Conservation (phyloP, 2,797 vertebrate species). For the Darevskia nairensis region DNA sequence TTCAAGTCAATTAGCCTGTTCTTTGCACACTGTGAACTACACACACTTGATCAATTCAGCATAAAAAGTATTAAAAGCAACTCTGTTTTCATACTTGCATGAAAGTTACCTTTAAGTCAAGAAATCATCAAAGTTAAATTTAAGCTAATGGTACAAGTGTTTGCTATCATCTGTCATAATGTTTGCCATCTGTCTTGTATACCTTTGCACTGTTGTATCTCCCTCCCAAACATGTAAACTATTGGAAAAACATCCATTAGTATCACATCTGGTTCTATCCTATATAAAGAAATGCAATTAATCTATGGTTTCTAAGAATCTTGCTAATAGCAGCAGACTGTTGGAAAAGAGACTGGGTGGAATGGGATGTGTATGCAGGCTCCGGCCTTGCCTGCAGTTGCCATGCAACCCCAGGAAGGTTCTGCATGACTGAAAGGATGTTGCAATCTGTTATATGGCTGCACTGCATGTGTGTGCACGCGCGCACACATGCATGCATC, state of each 20-base stretch:
- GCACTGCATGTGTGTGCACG: neutral
- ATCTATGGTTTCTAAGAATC: slow-evolving; percentile 49
- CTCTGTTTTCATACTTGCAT: slow-evolving; percentile 32
- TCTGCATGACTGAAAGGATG: neutral
- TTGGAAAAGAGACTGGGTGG: slow-evolving; percentile 25
- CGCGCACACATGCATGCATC: too few relatives aligned
- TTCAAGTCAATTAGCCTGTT: slow-evolving; percentile 13
- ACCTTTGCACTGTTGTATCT: slow-evolving; percentile 27
- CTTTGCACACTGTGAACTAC: slow-evolving; percentile 33
- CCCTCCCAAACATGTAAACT: slow-evolving; percentile 13
- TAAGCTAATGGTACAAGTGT: slow-evolving; percentile 46
- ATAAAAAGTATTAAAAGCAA: slow-evolving; percentile 28
- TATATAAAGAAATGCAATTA: slow-evolving; percentile 49
- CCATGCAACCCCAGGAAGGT: too few relatives aligned
- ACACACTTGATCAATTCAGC: slow-evolving; percentile 33
- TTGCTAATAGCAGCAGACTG: slow-evolving; percentile 41
- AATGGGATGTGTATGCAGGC: too few relatives aligned
- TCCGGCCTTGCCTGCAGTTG: too few relatives aligned
- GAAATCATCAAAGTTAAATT: slow-evolving; percentile 51
- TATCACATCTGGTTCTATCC: slow-evolving; percentile 16
- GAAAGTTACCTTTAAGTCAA: slow-evolving; percentile 46
- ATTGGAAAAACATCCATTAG: neutral
- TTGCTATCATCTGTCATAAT: slow-evolving; percentile 41
- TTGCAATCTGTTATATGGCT: neutral
- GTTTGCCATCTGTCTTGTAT: slow-evolving; percentile 2